Conservation (phyloP, 2,797 vertebrate species). For the Schizopygopsis pylzovi region DNA sequence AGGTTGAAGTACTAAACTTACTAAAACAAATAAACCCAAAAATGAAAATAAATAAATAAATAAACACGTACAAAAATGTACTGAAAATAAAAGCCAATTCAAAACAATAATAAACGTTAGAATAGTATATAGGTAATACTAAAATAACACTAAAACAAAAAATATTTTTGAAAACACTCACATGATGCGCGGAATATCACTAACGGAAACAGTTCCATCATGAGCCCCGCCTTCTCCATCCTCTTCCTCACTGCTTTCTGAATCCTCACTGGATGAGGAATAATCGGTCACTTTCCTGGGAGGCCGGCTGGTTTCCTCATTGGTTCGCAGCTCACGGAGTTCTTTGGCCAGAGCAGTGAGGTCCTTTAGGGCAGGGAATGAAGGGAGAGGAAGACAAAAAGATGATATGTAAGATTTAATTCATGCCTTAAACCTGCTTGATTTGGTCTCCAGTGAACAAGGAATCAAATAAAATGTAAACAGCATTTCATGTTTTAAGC, state of each 20-base stretch:
- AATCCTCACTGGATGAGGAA: conserved; percentile 97
- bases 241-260: conserved; percentile 95
- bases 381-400: conserved; percentile 48
- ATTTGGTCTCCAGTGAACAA: not conserved
- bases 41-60: not conserved
- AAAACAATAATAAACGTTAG: not conserved
- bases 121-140: not conserved
- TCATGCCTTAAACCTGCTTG: not conserved
- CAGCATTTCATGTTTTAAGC: not conserved
- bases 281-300: conserved; percentile 98
- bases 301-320: conserved; percentile 90
- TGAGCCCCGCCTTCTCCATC: conserved; percentile 90
- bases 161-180: conserved; percentile 73
- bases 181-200: conserved; percentile 96
- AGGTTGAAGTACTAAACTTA: not conserved
- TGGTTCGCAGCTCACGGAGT: conserved; percentile 91
- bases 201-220: conserved; percentile 93
- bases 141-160: not conserved
- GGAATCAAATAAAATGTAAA: not conserved
- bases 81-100: not conserved
- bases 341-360: conserved; percentile 97
- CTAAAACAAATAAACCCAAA: not conserved
- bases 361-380: conserved; percentile 78
- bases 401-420: not conserved
- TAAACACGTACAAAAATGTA: not conserved